Base-by-base conservation (phyloP, 30 jellyfish, hydroid and myxozoan species). In the Hydra vulgaris region DNA sequence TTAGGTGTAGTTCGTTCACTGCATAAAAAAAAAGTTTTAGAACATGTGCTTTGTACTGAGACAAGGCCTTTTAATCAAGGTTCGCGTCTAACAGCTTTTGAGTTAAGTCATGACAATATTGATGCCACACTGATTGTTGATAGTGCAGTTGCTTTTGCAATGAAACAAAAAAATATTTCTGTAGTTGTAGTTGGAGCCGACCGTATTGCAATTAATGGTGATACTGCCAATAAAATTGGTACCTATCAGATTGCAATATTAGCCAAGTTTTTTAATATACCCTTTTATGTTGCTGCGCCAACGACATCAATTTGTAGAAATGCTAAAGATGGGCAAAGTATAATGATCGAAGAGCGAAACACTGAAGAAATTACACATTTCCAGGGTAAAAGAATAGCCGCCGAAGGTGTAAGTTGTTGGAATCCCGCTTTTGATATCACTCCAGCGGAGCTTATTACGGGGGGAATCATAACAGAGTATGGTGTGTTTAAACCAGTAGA, bases 351-450 rank as follows among this genome's bases (percentile, higher is more conserved):
- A 71, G 97, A 91, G 79, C 74, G 97, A 68, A 91, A 70, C 79
- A 81, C 74, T 8, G 87, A 86, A 40, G 97, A 91, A 55, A 82
- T 91, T 20, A 84, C 97, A 0, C 97, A 91, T 75, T 80, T 77
- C 75, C 77, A 78, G n/a, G 96, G 96, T 15, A 74, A 15, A 15
- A 70, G 85, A 26, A 83, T 86, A 15, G 96, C 97, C 0, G 96
- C 97, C 5, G 92, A 78, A 7, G 97, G 97, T 17, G 83, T 91
- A 52, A 75, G 76, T 19, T 76, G 92, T 25, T 86, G 82, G 75
- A 91, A 91, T 70, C 97, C 97, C 15, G 97, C 97, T 8, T 91
- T 91, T 74, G 97, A 91, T 82, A 95, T 91, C 74, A 91, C 97
- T 1, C 97, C 97, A n/a, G 97, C 96, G 1, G 84, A 82, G 21